A percentile compares a stretch with the other conserved stretches of the same genome.
These are phyloP conservation scores for Sitodiplosis mosellana DNA, from an alignment of 1,140 invertebrate genomes.

Conservation along the genomic window DNA sequence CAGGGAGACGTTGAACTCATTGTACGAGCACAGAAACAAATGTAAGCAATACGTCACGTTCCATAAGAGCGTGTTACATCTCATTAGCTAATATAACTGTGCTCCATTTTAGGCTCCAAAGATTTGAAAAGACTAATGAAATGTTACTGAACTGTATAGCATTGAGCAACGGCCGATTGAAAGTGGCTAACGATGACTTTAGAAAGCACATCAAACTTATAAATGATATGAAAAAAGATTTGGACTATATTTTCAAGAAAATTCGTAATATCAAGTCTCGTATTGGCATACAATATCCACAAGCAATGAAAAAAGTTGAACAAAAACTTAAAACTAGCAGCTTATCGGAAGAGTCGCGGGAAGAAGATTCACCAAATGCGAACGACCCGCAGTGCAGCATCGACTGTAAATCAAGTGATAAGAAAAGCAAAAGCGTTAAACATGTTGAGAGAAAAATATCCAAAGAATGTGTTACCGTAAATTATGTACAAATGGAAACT, in stretches of 20 bases:
- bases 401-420: neutral
- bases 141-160: slow-evolving; percentile 92
- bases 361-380: slow-evolving; percentile 22
- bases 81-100: too few species aligned
- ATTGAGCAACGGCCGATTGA: slow-evolving; percentile 59
- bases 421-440: neutral
- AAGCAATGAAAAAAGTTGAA: slow-evolving; percentile 53
- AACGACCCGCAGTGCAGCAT: slow-evolving; percentile 2
- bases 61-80: neutral
- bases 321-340: slow-evolving; percentile 31
- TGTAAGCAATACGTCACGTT: slow-evolving; percentile 36
- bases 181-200: slow-evolving; percentile 66
- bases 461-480: slow-evolving; percentile 14
- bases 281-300: slow-evolving; percentile 65
- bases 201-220: slow-evolving; percentile 75
- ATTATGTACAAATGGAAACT: slow-evolving; percentile 25
- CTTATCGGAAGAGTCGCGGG: slow-evolving; percentile 37
- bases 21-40: slow-evolving; percentile 81
- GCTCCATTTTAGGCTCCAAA: slow-evolving; percentile 71
- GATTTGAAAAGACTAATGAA: slow-evolving; percentile 95
- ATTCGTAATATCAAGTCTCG: slow-evolving; percentile 62
- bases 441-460: neutral
- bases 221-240: slow-evolving; percentile 46
- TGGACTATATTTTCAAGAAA: slow-evolving; percentile 49
- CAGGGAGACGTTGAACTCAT: slow-evolving; percentile 80